Evolutionary conservation across 2,797 vertebrate species (phyloP), one percentile per base, ranked within the genome.

Genomic region (Lindbergichthys nudifrons): DNA sequence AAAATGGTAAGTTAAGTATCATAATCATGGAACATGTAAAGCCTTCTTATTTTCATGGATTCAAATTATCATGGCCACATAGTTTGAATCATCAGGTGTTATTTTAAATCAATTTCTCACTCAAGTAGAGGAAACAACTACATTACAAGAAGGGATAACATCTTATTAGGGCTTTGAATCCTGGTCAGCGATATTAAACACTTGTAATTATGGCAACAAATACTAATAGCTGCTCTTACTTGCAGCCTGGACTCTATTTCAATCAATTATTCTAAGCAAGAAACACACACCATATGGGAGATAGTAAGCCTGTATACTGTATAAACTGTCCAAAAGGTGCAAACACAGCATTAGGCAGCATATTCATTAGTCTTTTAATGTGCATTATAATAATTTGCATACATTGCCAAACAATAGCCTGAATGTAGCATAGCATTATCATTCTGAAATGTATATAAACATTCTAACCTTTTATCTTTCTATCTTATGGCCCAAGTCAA

Each of bases 1-100:
- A 96, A 43, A 93, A 96, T 8, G 96, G 95, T 95, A 64, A 92
- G 89, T 75, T n/a, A 43, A 65, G 30, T 45, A 12, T 62, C 3
- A 9, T 36, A 16, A 65, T 73, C 9, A 9, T 16, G 11, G 14
- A 53, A 13, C 30, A 2, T 39, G 5, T 5, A 52, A 5, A 32
- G 10, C 5, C 46, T 10, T 59, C 23, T 68, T 51, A 30, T 18
- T 57, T 53, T 1, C n/a, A 51, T 21, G 0, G 18, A 74, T 62
- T 51, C 50, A 12, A 52, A 47, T 65, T 1, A 23, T 39, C 10
- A 63, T 26, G 65, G 4, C 2, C 16, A 43, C 32, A 47, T 23
- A 51, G 19, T 65, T 64, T 18, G 23, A 73, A 57, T 56, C 3
- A 42, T 54, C 3, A 66, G 23, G 15, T 26, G 70, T 59, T 45